These are phyloP conservation scores for Macrosiphum euphorbiae DNA, from an alignment of 2,888 invertebrate genomes.

Conservation along the genomic window DNA sequence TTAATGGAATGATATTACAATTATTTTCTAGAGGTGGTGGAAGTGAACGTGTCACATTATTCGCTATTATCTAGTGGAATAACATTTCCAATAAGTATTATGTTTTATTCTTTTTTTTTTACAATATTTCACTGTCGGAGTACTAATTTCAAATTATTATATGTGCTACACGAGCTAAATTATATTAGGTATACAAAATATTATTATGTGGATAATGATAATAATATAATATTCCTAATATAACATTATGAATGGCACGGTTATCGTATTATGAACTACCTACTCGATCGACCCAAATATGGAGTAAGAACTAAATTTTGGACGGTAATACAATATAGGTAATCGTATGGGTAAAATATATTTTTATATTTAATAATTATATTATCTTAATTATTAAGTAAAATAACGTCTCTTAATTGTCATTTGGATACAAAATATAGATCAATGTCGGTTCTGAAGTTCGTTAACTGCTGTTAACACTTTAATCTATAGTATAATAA, in stretches of 20 bases:
- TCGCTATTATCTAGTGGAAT: not conserved
- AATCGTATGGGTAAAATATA: not conserved
- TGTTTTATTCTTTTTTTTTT: not conserved
- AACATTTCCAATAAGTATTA: not conserved
- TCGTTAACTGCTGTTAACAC: not conserved
- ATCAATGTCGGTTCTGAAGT: not conserved
- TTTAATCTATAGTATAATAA: not conserved
- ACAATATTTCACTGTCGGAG: not conserved
- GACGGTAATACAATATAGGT: not conserved
- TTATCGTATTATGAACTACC: not conserved
- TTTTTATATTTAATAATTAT: no score
- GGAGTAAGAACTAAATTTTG: not conserved
- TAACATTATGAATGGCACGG: not conserved
- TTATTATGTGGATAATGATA: not conserved
- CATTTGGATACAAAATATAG: not conserved
- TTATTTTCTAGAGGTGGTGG: not conserved
- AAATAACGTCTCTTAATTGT: not conserved
- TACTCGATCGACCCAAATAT: not conserved
- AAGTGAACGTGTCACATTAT: not conserved
- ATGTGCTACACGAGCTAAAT: not conserved
- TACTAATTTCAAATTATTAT: not conserved
- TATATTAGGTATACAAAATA: not conserved
- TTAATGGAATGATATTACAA: not conserved
- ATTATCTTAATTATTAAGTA: no score
- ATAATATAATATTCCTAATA: not conserved